Conservation (phyloP, 1,140 invertebrate genomes). For the Onthophagus taurus region DNA sequence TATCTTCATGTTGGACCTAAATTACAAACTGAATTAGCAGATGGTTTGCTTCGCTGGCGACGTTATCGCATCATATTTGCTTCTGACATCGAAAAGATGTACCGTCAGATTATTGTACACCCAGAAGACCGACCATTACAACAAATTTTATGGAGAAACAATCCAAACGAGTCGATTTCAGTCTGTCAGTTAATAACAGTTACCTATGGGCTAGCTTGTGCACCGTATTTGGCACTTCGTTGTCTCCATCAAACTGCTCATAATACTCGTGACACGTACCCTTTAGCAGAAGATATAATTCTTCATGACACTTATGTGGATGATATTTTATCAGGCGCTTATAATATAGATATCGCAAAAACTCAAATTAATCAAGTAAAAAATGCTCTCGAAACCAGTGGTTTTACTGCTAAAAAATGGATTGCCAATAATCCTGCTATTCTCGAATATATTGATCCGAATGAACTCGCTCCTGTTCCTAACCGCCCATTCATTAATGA, state of each 20-base stretch:
- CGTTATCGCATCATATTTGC: too few species aligned
- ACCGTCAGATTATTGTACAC: constrained; percentile 27
- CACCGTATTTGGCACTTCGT: constrained; percentile 34
- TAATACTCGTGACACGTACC: constrained; percentile 19
- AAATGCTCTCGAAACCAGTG: too few species aligned
- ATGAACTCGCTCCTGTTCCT: too few species aligned
- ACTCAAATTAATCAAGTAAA: too few species aligned
- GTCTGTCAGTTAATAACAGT: constrained; percentile 32
- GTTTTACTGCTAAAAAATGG: too few species aligned
- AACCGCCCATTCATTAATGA: too few species aligned
- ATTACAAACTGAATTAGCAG: too few species aligned
- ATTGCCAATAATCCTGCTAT: too few species aligned
- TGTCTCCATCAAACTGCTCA: constrained; percentile 28
- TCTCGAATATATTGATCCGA: too few species aligned
- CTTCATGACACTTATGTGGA: constrained; percentile 40
- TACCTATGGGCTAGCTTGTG: constrained; percentile 24
- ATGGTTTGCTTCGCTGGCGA: too few species aligned
- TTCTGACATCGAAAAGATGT: constrained; percentile 24
- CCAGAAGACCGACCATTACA: constrained; percentile 25
- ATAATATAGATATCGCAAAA: too few species aligned
- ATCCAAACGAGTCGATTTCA: constrained; percentile 19
- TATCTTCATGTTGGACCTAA: too few species aligned
- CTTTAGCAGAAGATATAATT: constrained; percentile 25
- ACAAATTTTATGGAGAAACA: constrained; percentile 24
- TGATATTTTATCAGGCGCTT: constrained; percentile 38